Conservation (phyloP, 2,797 vertebrate genomes). For the Buceros bicornis region DNA sequence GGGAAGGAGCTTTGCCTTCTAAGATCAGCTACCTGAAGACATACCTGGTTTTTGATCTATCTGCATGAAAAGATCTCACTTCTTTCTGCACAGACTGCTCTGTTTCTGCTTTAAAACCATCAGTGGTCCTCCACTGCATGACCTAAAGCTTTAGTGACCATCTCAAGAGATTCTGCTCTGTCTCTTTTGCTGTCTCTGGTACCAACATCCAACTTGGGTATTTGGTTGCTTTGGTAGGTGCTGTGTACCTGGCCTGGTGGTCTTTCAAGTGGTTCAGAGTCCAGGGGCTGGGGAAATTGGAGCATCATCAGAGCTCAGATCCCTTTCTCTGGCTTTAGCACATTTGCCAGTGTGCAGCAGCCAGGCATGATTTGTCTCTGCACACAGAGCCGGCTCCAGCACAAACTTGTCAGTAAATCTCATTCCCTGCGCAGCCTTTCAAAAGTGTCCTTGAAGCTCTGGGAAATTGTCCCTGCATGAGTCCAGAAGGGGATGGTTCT, state of each 20-base stretch:
- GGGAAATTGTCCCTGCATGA: background rate
- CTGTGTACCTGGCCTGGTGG: background rate
- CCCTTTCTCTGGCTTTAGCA: background rate
- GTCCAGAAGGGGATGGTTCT: background rate
- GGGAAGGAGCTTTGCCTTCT: background rate
- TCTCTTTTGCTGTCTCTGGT: background rate
- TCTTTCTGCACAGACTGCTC: background rate
- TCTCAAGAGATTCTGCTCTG: background rate
- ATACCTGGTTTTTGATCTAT: background rate
- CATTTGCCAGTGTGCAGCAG: background rate
- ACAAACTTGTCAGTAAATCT: background rate
- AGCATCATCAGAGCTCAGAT: background rate
- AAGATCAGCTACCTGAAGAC: background rate
- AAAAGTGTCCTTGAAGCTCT: background rate
- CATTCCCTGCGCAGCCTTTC: background rate
- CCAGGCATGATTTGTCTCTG: background rate
- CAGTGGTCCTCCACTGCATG: background rate
- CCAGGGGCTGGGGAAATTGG: background rate
- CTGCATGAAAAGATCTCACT: background rate
- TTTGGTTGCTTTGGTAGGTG: background rate
- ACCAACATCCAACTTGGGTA: background rate
- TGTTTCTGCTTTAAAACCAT: background rate
- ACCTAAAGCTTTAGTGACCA: background rate
- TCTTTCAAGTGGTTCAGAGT: background rate
- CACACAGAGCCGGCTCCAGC: background rate